Evolutionary conservation across 2,888 invertebrate genomes (phyloP).

Genomic region (Epinotia bilunana): DNA sequence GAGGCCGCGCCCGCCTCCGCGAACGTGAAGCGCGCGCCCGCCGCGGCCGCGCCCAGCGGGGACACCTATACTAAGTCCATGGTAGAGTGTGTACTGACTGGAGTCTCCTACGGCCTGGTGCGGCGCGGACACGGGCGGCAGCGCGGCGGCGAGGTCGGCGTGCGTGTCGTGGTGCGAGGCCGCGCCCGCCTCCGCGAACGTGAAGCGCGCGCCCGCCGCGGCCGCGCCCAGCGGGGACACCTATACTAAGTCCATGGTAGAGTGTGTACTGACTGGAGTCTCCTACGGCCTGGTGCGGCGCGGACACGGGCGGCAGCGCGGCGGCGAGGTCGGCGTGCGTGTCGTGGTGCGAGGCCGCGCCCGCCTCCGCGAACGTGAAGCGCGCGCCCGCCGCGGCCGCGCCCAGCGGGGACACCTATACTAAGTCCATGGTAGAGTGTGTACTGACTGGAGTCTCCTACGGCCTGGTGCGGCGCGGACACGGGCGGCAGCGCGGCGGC

Average conservation of each 20-base stretch:
- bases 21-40: conserved; percentile 82
- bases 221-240: conserved; percentile 57
- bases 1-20: conserved; percentile 86
- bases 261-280: conserved; percentile 40
- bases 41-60: conserved; percentile 61
- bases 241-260: no score
- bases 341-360: conserved; percentile 89
- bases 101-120: conserved; percentile 46
- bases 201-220: no score
- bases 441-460: conserved; percentile 44
- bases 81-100: conserved; percentile 22
- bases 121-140: conserved; percentile 60
- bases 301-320: conserved; percentile 67
- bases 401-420: conserved; percentile 54
- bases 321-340: conserved; percentile 88
- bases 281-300: conserved; percentile 46
- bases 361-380: conserved; percentile 85
- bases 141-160: conserved; percentile 86
- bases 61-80: no score
- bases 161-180: conserved; percentile 90
- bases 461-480: conserved; percentile 47
- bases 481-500: conserved; percentile 78
- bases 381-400: no score
- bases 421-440: neutral
- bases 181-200: conserved; percentile 85